Percentiles rank a stretch among this genome's conserved stretches.
These are phyloP conservation scores for Odontomachus brunneus DNA, from an alignment of 1,140 invertebrate genomes.

Conservation along the genomic window DNA sequence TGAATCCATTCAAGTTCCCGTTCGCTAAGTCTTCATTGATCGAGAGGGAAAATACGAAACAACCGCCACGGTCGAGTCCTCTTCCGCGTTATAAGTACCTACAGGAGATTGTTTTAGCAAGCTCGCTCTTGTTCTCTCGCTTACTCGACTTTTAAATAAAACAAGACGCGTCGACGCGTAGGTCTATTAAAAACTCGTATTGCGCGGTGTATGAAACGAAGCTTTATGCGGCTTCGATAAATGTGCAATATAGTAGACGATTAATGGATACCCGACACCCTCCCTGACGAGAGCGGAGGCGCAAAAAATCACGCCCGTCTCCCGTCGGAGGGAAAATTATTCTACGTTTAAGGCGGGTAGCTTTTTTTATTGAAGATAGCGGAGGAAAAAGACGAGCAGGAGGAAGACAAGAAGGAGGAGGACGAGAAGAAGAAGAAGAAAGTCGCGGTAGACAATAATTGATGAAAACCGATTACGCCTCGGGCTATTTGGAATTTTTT, in stretches of 20 bases:
- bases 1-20: neutral
- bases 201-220: neutral
- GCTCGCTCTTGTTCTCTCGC: no score
- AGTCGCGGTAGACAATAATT: conserved; percentile 44
- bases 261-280: conserved; percentile 23
- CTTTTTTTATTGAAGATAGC: conserved; percentile 24
- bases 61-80: no score
- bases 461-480: conserved; percentile 50
- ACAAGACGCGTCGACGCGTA: neutral
- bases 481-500: conserved; percentile 2
- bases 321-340: conserved; percentile 8
- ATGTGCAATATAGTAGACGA: conserved; percentile 33
- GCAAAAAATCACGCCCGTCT: conserved; percentile 18
- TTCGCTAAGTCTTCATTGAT: neutral
- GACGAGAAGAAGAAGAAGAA: conserved; percentile 3
- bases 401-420: neutral
- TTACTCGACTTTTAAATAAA: conserved; percentile 22
- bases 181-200: conserved; percentile 17
- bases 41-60: neutral
- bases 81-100: neutral
- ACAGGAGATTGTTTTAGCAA: neutral
- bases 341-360: conserved; percentile 6
- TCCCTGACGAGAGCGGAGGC: neutral
- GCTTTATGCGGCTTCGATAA: conserved; percentile 37
- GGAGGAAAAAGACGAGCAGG: no score